Evolutionary conservation across 2,797 vertebrate species (phyloP), one percentile per base, ranked within the genome.

Genomic region (Echiichthys vipera): DNA sequence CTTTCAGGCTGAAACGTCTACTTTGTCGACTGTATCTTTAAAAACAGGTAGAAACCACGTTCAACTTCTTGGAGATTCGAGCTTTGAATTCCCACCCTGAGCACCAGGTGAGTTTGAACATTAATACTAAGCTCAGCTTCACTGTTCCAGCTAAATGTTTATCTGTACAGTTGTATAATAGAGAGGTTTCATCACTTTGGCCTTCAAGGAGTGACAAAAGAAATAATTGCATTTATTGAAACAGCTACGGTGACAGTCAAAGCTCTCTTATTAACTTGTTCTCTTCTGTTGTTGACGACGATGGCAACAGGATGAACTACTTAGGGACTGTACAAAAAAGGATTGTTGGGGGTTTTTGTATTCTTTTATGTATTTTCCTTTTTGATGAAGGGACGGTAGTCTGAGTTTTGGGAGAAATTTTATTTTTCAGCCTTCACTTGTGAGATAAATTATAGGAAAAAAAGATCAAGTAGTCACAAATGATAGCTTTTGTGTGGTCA

Each of bases 11-110:
- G 11, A 72, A 40, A 50, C 18, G 14, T 63, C 53, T 18, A 5
- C n/a, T 62, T 25, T 78, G 8, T 66, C n/a, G 1, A 68, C 34
- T 75, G 11, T 58, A 1, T 72, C 45, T 76, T 14, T 71, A 24
- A 53, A 42, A 42, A 55, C 89, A 96, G 95, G 90, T 95, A 51
- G 96, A 96, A 86, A 93, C 92, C 36, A 96, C 95, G 0, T 96
- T 96, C 89, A 96, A 96, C 80, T 96, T 96, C 71, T 78, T 96
- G 83, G 96, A 96, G 90, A 96, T 96, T 71, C 94, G 95, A 49
- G 91, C 95, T 64, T 88, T 96, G 81, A 96, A 94, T 85, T 95
- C 94, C 7, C 90, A 95, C 56, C 94, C 94, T 29, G 95, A 96
- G 51, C 94, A 94, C 56, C 96, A 96, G 94, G 96, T 96, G 80